Evolutionary conservation across 2,888 invertebrate species (phyloP), one percentile per base, ranked within the genome.

Genomic region (Ariolimax columbianus): DNA sequence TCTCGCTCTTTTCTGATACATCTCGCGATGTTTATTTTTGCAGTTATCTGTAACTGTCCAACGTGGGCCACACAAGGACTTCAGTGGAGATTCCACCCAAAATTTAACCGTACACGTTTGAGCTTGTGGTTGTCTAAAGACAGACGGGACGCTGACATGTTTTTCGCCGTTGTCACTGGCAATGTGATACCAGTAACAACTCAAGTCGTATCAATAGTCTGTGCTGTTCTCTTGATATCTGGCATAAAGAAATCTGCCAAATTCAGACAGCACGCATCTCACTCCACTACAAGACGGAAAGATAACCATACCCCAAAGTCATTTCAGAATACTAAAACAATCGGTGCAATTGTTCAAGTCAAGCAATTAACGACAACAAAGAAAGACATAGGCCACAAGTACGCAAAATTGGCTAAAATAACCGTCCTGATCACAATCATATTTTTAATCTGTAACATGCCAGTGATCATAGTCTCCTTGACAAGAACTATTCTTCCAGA

Each of bases 21-120:
- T 30, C 17, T 68, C 23, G n/a, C 19, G 3, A 68, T 80, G 11
- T 19, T 80, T 47, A 4, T 47, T 14, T 68, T 80, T 47, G 43
- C 43, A 2, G 43, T 47, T 68, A 47, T 33, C 19, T 80, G 80
- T 11, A 66, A 43, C 51, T 66, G 43, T 17, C 80, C 80, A 68
- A 47, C 70, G 9, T 80, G 80, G 80, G 80, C 80, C 0, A 80
- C 66, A 3, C 80, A 80, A 47, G 47, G 68, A 33, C 47, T 80
- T 26, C 68, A n/a, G 19, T 40, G 40, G 43, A 33, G 14, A n/a
- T 68, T 40, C 23, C 33, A 68, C 43, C 47, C 80, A 1, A 43
- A 26, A 36, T 47, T 68, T 47, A 80, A 80, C 47, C 23, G 47
- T 2, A 68, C 47, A 1, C 80, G 68, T 30, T n/a, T 80, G 40